These are phyloP conservation scores for Pardalotus punctatus DNA, from an alignment of 2,113 vertebrate genomes.

Conservation along the genomic window DNA sequence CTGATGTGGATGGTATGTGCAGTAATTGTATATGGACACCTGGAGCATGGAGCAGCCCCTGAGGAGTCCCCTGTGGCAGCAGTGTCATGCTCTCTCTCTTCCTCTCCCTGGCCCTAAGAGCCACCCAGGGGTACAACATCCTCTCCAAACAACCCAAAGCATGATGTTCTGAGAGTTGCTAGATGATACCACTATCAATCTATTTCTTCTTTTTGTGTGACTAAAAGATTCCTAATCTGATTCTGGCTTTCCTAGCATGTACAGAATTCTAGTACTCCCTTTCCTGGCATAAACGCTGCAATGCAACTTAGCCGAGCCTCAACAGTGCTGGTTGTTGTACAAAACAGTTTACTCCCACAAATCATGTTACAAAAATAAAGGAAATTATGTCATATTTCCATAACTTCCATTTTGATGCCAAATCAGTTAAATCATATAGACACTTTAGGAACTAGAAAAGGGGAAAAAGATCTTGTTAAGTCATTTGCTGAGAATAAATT, in stretches of 20 bases:
- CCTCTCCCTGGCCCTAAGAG: neutral
- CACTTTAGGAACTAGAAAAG: neutral
- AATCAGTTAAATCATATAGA: neutral
- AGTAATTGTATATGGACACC: neutral
- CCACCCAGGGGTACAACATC: neutral
- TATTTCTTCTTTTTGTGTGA: neutral
- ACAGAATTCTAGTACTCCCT: neutral
- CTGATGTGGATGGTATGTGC: neutral
- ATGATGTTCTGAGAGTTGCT: neutral
- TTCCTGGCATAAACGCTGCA: neutral
- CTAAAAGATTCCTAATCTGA: neutral
- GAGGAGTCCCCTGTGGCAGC: neutral
- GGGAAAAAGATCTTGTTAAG: neutral
- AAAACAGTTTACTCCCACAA: neutral
- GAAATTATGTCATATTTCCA: neutral
- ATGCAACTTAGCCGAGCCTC: neutral
- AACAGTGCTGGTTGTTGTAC: neutral
- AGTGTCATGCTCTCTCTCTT: neutral
- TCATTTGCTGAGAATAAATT: neutral
- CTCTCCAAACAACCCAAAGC: neutral
- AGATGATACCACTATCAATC: neutral
- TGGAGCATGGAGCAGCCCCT: neutral
- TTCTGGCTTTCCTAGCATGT: neutral
- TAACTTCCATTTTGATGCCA: neutral
- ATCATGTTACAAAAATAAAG: accelerated